phyloP scores from a whole-genome alignment of 1,140 invertebrate species.

The Lamellibrachia luymesi region DNA sequence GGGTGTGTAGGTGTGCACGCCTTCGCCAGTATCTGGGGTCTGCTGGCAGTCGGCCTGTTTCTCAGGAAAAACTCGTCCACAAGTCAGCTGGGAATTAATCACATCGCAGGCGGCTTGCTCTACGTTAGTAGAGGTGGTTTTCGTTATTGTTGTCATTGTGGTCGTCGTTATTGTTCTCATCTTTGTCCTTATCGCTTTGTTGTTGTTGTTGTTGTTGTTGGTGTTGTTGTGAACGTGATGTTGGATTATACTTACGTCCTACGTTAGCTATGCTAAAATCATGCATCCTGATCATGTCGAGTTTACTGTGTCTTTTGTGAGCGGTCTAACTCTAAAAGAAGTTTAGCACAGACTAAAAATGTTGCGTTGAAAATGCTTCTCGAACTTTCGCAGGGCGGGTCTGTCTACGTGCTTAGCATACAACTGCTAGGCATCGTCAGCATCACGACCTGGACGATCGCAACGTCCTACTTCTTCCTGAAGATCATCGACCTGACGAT shows the following conservation, averaged over 20 bases:
- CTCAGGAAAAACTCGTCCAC: slow-evolving; percentile 36
- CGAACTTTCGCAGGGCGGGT: background rate
- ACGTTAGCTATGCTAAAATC: no score
- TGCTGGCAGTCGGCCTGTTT: slow-evolving; percentile 52
- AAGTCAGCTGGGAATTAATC: background rate
- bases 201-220: background rate
- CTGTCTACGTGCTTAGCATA: background rate
- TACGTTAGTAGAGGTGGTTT: background rate
- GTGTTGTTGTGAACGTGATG: no score
- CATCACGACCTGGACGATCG: slow-evolving; percentile 20
- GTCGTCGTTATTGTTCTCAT: background rate
- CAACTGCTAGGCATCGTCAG: slow-evolving; percentile 1
- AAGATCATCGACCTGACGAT: slow-evolving; percentile 44
- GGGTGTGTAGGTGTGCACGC: slow-evolving; percentile 52
- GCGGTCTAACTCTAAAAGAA: no score
- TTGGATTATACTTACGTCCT: no score
- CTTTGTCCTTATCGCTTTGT: background rate
- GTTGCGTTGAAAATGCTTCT: no score
- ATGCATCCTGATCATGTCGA: no score
- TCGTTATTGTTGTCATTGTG: background rate
- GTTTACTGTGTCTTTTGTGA: no score
- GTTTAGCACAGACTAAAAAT: no score
- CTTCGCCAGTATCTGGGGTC: slow-evolving; percentile 51
- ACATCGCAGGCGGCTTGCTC: background rate
- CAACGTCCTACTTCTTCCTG: slow-evolving; percentile 32